A percentile compares a stretch with the other conserved stretches of the same genome.
Evolutionary conservation across 2,113 vertebrate genomes (phyloP).

Genomic region (Glareola pratincola): DNA sequence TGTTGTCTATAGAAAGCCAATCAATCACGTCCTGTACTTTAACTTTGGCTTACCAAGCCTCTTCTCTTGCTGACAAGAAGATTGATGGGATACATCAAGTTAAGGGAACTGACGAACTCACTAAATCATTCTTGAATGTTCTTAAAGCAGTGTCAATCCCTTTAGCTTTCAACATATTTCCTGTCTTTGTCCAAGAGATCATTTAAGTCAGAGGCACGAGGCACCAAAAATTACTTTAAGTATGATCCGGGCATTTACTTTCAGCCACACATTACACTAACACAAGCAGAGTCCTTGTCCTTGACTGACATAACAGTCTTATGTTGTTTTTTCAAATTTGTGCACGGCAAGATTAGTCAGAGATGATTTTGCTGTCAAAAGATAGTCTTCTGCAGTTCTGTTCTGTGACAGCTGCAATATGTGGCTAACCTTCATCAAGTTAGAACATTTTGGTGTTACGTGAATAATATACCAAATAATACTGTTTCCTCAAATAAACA

Average conservation of each 20-base stretch:
- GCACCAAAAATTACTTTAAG: background rate
- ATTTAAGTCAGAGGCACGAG: background rate
- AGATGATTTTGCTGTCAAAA: slow-evolving; percentile 54
- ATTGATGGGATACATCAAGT: background rate
- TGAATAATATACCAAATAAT: slow-evolving; percentile 8
- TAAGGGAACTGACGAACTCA: background rate
- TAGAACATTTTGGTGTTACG: background rate
- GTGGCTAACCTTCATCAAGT: slow-evolving; percentile 36
- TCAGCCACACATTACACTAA: background rate
- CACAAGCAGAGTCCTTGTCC: slow-evolving; percentile 1
- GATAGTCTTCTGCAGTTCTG: background rate
- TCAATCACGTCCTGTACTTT: background rate
- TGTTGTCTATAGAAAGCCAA: slow-evolving; percentile 1
- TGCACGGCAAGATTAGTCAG: slow-evolving; percentile 35
- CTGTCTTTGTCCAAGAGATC: background rate
- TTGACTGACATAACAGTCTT: background rate
- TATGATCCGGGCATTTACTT: background rate
- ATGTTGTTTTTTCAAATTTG: background rate
- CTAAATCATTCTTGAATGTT: background rate
- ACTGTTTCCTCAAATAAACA: background rate
- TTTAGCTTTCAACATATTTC: background rate
- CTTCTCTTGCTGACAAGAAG: background rate
- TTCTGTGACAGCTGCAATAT: slow-evolving; percentile 31
- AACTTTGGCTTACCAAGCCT: background rate
- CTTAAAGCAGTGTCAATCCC: background rate